Base-by-base conservation (phyloP, 2,113 vertebrate genomes). In the Hippocampus comes region DNA sequence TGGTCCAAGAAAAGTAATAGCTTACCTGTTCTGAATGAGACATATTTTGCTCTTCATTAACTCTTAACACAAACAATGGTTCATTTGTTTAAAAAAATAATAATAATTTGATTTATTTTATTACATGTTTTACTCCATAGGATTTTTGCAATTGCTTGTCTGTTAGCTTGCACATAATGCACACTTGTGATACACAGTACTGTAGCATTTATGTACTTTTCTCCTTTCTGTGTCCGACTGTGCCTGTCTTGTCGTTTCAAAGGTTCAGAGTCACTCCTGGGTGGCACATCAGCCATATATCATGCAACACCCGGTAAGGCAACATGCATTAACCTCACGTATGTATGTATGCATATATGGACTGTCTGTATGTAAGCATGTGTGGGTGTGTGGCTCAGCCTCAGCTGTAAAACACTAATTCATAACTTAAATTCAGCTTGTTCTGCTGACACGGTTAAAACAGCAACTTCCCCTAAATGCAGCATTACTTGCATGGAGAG, bases 181-280 rank as follows among this genome's bases (percentile, higher is more conserved):
- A 64, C 7, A 21, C 14, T 43, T 64, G 21, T 43, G 41, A 48
- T 25, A 14, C 7, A 48, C 64, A 27, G 6, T 48, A 48, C 64
- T 18, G 6, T 48, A 48, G 14, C 15, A 61, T 61, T 9, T 3
- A 61, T 61, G 27, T 18, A 27, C 15, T 61, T 68, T 14, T 25
- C 43, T 67, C 55, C 17, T 71, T 34, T 75, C 18, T 80, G 27
- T 63, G 57, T 71, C 9, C 25, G 17, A 74, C 60, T 73, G 59
- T 68, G 18, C 21, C 25, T 78, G 11, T 67, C 66, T 41, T 70
- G 51, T 30, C 61, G 53, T 38, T 65, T 41, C 4, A 43, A 77
- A 98, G 96, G 95, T 98, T 82, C 97, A 98, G 91, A 98, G 95
- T 93, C 96, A 97, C 87, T 98, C 97, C 78, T 98, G 97, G 97